These are phyloP conservation scores for Sebastes matsubarae DNA, from an alignment of 2,797 vertebrate genomes.

Conservation along the genomic window DNA sequence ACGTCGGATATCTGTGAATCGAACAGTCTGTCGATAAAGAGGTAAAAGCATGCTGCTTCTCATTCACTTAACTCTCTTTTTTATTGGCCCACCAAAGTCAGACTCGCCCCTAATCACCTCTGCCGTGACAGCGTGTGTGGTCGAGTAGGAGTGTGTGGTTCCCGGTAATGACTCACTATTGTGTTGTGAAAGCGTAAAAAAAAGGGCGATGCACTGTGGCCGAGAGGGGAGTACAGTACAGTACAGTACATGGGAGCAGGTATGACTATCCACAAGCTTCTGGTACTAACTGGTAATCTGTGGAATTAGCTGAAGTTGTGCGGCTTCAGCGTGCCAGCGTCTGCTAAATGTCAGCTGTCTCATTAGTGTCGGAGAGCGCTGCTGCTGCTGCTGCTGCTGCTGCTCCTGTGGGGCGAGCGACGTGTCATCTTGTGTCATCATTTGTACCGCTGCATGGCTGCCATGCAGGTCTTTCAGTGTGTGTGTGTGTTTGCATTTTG, in stretches of 20 bases:
- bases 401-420: slow-evolving; percentile 30
- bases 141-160: background rate
- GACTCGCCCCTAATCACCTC: background rate
- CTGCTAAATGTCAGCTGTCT: slow-evolving; percentile 75
- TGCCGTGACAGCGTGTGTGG: background rate
- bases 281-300: slow-evolving; percentile 48
- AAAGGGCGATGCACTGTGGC: background rate
- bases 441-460: slow-evolving; percentile 24
- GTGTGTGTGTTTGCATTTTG: slow-evolving; percentile 4
- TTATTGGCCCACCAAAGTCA: background rate
- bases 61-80: background rate
- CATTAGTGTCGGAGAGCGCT: slow-evolving; percentile 60
- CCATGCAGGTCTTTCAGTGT: slow-evolving; percentile 8
- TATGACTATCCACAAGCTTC: slow-evolving; percentile 19
- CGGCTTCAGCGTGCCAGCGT: slow-evolving; percentile 24
- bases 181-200: background rate
- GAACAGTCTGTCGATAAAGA: background rate
- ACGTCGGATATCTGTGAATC: background rate
- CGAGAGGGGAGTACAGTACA: background rate
- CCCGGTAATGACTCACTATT: slow-evolving; percentile 30
- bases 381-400: slow-evolving; percentile 4
- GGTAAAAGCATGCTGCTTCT: background rate
- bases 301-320: slow-evolving; percentile 42
- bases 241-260: slow-evolving; percentile 10
- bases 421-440: slow-evolving; percentile 47